Conservation (phyloP, 2,113 vertebrate genomes). For the Triplophysa tibetana region DNA sequence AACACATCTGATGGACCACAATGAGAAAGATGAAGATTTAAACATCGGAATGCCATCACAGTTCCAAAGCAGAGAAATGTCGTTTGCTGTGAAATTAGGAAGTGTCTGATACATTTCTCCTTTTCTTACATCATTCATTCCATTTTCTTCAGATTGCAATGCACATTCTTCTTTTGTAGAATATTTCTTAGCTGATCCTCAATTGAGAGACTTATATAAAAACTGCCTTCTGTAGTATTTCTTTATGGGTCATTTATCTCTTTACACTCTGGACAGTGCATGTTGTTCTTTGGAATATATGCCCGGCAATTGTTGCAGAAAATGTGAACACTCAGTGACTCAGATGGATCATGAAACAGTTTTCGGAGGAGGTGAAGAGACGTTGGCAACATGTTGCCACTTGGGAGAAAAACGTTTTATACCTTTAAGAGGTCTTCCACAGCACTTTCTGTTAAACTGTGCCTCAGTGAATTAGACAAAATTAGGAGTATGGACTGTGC, state of each 20-base stretch:
- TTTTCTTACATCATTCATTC: background rate
- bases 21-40: constrained; percentile 6
- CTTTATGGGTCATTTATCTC: background rate
- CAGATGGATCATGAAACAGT: too few species aligned
- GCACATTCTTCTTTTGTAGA: background rate
- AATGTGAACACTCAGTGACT: background rate
- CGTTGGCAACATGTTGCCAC: background rate
- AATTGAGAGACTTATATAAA: background rate
- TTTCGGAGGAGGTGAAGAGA: background rate
- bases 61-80: background rate
- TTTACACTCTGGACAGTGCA: background rate
- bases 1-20: background rate
- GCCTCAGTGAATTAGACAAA: background rate
- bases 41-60: constrained; percentile 12
- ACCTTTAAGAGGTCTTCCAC: background rate
- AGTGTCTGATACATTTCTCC: too few species aligned
- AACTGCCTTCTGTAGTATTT: background rate
- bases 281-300: background rate
- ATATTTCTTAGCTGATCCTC: background rate
- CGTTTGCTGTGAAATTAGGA: too few species aligned
- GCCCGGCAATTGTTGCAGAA: background rate
- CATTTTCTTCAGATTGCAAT: background rate
- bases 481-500: background rate
- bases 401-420: background rate
- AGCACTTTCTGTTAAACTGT: background rate